Base-by-base conservation (phyloP, 2,797 vertebrate species). In the Gallinago solitaria region DNA sequence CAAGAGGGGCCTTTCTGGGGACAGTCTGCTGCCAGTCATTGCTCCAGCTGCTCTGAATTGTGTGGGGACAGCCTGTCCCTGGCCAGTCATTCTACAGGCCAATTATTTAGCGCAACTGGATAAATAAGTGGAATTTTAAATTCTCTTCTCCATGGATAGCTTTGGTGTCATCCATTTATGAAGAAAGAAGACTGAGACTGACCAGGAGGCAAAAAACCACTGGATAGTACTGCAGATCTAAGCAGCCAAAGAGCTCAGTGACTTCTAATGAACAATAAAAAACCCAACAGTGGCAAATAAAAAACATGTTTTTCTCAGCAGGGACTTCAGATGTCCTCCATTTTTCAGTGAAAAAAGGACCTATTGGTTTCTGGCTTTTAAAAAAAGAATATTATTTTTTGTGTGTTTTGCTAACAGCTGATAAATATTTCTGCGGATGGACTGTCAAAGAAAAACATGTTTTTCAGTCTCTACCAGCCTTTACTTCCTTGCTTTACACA, bases 361-460 rank as follows among this genome's bases (percentile, higher is more conserved):
- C 32, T 85, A 68, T 93, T 96, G 96, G 88, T 94, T 95, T 80
- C 16, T 80, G 33, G 56, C 85, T 94, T 97, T 94, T 45, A 93
- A 92, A 88, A 75, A 80, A 35, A 68, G 16, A 61, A 47, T 82
- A 60, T 90, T 93, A 85, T 95, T 97, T 97, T 97, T 56, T 53
- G 53, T 65, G 57, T 96, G 81, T 93, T 96, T 97, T 96, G 63
- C 96, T 89, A 95, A 90, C 93, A 92, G 83, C 88, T 90, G 96
- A 94, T 96, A 97, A 96, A 97, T 95, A 93, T 96, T 97, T 98
- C 98, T 98, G 98, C 97, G 97, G 98, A 98, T 98, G 98, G 98
- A 97, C 97, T 97, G 97, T 97, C 88, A 98, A 98, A 98, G 98
- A 97, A 99, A 99, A 99, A 99, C 99, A 99, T 99, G 99, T 99